A percentile compares a stretch with the other conserved stretches of the same genome.
phyloP scores from a whole-genome alignment of 1,140 invertebrate genomes.

The Procambarus clarkii region DNA sequence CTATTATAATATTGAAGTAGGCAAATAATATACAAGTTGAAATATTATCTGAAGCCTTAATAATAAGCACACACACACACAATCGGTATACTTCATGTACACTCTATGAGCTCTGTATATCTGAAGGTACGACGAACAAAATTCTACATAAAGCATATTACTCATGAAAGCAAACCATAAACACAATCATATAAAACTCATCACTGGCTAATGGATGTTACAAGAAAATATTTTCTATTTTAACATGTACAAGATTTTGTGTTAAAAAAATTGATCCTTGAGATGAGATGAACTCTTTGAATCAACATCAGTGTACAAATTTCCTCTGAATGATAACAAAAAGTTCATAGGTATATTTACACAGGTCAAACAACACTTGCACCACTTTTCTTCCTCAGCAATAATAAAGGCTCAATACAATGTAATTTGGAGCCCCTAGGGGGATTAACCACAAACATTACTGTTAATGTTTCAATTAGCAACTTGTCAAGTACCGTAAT shows the following conservation, averaged over 20 bases:
- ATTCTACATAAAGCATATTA: not conserved
- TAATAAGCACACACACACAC: not conserved
- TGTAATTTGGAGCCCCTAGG: not conserved
- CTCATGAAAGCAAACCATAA: not conserved
- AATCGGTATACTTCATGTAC: not conserved
- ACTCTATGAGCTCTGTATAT: not conserved
- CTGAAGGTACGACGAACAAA: not conserved
- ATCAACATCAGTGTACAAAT: not conserved
- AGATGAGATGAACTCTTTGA: not conserved
- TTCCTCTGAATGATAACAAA: not conserved
- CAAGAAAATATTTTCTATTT: not conserved
- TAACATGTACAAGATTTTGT: not conserved
- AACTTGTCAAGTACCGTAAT: not conserved
- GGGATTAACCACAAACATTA: not conserved
- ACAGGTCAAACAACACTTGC: not conserved
- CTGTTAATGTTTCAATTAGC: not conserved
- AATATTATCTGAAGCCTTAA: not conserved
- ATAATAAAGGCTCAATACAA: not conserved
- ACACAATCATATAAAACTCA: not conserved
- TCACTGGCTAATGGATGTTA: not conserved
- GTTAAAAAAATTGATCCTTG: not conserved
- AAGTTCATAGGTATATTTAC: not conserved
- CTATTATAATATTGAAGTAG: too few relatives aligned
- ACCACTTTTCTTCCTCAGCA: not conserved
- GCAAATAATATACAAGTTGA: too few relatives aligned